A percentile compares a stretch with the other conserved stretches of the same genome.
Evolutionary conservation across 1,140 invertebrate genomes (phyloP).

Genomic region (Psix sp.): DNA sequence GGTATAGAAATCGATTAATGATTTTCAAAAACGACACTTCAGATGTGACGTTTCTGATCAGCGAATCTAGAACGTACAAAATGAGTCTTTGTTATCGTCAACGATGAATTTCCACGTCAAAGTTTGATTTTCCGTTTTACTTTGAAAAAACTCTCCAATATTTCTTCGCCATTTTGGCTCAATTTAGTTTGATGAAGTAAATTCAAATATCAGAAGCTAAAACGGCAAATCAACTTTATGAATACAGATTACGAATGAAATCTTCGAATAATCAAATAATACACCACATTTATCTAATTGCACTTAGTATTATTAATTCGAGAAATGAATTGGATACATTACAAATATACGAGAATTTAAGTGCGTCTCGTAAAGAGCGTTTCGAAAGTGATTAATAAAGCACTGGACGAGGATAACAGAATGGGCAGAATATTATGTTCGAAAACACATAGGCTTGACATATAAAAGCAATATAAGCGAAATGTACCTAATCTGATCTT

Average conservation of each 20-base stretch:
- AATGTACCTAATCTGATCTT: constrained; percentile 23
- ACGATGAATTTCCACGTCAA: constrained; percentile 26
- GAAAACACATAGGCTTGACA: constrained; percentile 16
- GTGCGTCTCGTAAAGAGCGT: constrained; percentile 14
- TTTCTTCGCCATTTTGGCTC: constrained; percentile 4
- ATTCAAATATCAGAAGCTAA: background rate
- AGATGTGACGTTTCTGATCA: constrained; percentile 10
- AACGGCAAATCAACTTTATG: constrained; percentile 43
- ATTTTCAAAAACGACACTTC: constrained; percentile 9
- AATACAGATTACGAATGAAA: no score
- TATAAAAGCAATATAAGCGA: constrained; percentile 29
- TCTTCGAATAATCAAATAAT: background rate
- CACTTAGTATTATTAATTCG: no score
- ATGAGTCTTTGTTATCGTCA: constrained; percentile 17
- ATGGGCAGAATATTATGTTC: constrained; percentile 29
- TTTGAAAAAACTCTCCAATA: constrained; percentile 15
- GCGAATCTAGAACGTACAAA: constrained; percentile 20
- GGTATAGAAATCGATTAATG: no score
- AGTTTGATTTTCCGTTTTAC: constrained; percentile 26
- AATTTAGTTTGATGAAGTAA: background rate
- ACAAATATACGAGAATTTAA: background rate
- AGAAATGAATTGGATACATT: background rate
- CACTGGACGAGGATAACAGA: constrained; percentile 20
- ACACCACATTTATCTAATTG: no score
- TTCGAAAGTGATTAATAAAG: constrained; percentile 22